Conservation (phyloP, 1,140 invertebrate genomes). For the Drosophila littoralis region DNA sequence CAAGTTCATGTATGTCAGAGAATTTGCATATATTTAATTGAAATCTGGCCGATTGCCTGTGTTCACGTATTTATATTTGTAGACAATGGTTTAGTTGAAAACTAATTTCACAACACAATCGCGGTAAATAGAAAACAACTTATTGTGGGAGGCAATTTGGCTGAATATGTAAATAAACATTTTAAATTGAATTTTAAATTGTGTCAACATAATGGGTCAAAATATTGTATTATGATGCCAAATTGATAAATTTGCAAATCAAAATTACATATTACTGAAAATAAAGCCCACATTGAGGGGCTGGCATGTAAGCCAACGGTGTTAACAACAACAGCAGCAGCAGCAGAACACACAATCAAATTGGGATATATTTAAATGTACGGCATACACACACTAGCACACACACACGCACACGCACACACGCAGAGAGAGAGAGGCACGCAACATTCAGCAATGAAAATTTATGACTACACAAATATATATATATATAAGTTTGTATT, state of each 20-base stretch:
- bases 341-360: constrained; percentile 41
- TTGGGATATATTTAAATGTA: constrained; percentile 61
- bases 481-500: constrained; percentile 13
- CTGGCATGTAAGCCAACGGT: constrained; percentile 26
- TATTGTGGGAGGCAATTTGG: constrained; percentile 12
- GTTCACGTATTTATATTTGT: constrained; percentile 36
- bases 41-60: background rate
- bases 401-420: constrained; percentile 1
- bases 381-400: constrained; percentile 26
- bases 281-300: constrained; percentile 17
- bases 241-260: constrained; percentile 80
- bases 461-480: constrained; percentile 31
- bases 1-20: background rate
- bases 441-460: constrained; percentile 33
- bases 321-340: constrained; percentile 39
- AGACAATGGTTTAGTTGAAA: constrained; percentile 35
- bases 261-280: constrained; percentile 67
- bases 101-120: constrained; percentile 54
- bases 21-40: background rate
- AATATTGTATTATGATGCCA: constrained; percentile 74
- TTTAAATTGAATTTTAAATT: constrained; percentile 75
- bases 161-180: constrained; percentile 69
- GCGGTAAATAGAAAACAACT: constrained; percentile 16
- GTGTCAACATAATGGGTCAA: constrained; percentile 65
- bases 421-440: constrained; percentile 10